Evolutionary conservation across 1,140 invertebrate genomes (phyloP).

Genomic region (Phenacoccus solenopsis): DNA sequence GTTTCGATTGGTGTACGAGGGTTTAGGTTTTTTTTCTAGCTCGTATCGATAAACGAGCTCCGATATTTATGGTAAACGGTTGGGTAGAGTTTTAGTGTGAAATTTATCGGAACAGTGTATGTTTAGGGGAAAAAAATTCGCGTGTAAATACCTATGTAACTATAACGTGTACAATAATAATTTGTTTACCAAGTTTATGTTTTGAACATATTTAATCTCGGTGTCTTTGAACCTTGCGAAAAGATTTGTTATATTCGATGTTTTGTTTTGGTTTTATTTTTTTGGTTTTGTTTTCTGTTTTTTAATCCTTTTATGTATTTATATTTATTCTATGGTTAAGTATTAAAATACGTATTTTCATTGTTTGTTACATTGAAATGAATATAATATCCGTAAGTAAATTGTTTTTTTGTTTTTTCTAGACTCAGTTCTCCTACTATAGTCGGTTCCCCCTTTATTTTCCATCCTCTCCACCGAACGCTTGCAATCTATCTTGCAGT

Average conservation of each 20-base stretch:
- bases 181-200: conserved; percentile 3
- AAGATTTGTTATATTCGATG: not conserved
- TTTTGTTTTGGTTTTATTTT: not conserved
- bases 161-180: conserved; percentile 3
- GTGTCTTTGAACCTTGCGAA: not conserved
- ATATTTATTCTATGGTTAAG: not conserved
- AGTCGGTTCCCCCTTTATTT: no score
- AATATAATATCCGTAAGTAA: not conserved
- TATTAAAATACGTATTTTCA: not conserved
- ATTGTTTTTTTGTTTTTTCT: no score
- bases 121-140: no score
- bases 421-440: no score
- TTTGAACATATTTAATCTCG: not conserved
- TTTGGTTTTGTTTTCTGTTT: not conserved
- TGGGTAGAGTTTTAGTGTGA: no score
- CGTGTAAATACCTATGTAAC: not conserved
- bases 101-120: no score
- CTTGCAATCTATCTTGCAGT: no score
- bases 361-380: conserved; percentile 3
- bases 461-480: no score
- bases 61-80: no score
- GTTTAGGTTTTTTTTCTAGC: no score
- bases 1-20: no score
- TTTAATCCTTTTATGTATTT: not conserved
- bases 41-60: no score